These are phyloP conservation scores for Hymenopus coronatus DNA, from an alignment of 2,888 invertebrate genomes.

Conservation along the genomic window DNA sequence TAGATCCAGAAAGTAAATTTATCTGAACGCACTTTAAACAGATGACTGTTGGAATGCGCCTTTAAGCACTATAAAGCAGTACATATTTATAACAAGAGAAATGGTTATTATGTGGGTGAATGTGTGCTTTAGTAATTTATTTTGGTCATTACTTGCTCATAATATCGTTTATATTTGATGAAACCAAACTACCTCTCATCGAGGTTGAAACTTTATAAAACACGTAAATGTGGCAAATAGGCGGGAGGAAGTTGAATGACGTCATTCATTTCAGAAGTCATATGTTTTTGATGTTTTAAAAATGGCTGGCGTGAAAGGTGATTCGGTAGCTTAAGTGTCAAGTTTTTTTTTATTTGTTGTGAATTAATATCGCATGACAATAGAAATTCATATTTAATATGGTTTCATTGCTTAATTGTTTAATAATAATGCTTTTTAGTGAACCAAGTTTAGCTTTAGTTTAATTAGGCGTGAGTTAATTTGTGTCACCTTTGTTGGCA, in stretches of 20 bases:
- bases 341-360: neutral
- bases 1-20: neutral
- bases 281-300: conserved; percentile 25
- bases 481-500: neutral
- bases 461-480: neutral
- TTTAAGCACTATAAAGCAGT: too few relatives aligned
- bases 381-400: neutral
- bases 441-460: neutral
- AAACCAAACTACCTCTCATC: too few relatives aligned
- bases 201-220: neutral
- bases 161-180: too few relatives aligned
- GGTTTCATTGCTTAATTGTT: neutral
- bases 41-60: neutral
- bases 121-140: too few relatives aligned
- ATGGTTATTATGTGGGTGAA: too few relatives aligned
- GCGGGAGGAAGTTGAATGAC: neutral
- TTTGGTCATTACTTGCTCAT: too few relatives aligned
- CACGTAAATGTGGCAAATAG: neutral
- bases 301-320: conserved; percentile 49
- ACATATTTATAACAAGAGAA: too few relatives aligned
- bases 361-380: neutral
- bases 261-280: neutral
- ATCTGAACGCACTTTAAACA: neutral
- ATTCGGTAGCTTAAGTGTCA: neutral
- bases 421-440: neutral